phyloP scores from a whole-genome alignment of 2,888 invertebrate species.

The Meta bourneti region DNA sequence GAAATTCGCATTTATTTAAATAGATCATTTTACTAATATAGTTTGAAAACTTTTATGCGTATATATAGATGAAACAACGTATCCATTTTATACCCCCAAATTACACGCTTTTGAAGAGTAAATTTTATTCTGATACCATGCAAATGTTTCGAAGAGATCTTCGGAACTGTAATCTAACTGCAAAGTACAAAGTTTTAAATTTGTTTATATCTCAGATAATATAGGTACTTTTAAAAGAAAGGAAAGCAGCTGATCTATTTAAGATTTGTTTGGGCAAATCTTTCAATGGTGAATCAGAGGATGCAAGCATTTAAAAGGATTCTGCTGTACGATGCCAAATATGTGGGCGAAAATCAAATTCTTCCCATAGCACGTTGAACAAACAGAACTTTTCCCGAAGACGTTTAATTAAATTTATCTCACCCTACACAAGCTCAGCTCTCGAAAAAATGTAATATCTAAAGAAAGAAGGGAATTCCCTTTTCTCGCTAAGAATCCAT shows the following conservation, averaged over 20 bases:
- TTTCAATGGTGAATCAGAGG: not conserved
- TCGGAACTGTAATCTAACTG: too few relatives aligned
- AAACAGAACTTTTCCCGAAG: constrained; percentile 28
- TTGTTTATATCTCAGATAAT: not conserved
- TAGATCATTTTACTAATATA: too few relatives aligned
- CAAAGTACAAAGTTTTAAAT: not conserved
- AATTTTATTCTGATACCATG: too few relatives aligned
- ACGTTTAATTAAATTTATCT: constrained; percentile 50
- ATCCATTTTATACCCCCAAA: too few relatives aligned
- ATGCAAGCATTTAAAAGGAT: constrained; percentile 21
- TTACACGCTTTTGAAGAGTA: too few relatives aligned
- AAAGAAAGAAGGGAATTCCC: not conserved
- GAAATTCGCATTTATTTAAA: too few relatives aligned
- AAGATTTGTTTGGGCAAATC: constrained; percentile 22
- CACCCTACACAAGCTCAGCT: not conserved
- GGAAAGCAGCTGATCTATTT: not conserved
- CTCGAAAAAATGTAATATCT: constrained; percentile 6
- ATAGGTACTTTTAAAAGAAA: not conserved
- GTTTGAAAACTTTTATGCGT: too few relatives aligned
- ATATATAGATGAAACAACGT: too few relatives aligned
- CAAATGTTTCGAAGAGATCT: too few relatives aligned
- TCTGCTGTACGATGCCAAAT: not conserved
- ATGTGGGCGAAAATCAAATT: constrained; percentile 46
- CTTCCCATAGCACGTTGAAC: not conserved
- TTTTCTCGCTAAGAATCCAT: constrained; percentile 5